Evolutionary conservation across 2,797 vertebrate species (phyloP), one percentile per base, ranked within the genome.

Genomic region (Loriculus beryllinus): DNA sequence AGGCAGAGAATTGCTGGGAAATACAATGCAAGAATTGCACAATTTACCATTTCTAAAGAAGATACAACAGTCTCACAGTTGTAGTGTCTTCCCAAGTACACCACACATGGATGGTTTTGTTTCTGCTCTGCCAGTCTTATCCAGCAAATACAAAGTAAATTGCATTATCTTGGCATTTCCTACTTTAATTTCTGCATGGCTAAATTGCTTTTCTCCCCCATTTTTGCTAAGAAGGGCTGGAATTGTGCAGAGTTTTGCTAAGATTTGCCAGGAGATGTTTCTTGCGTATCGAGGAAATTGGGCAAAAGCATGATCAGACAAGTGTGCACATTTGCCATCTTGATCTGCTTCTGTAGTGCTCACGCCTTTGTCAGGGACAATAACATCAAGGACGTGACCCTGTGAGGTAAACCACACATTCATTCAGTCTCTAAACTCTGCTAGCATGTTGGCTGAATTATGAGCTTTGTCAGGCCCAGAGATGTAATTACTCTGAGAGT

Each of bases 101-200:
- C 33, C 71, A 94, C 1, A 47, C 90, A 56, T 70, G 96, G 82
- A 79, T 93, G 35, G 63, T 82, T 82, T 79, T 81, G 31, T 92
- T 96, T 96, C 94, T 91, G 88, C 92, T 96, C 86, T 86, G 43
- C 51, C 94, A 91, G 93, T 35, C 63, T 90, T 97, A 20, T 71
- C 72, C 57, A 72, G 77, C 52, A 49, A 18, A 88, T 51, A 92
- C 56, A 43, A 71, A 94, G 82, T 77, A 95, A 93, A 81, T 1
- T 89, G 60, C 86, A 93, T 95, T 94, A 78, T 82, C 91, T 87
- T 97, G 90, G 76, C 93, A 92, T 74, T 92, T 89, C 42, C 31
- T 71, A 42, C 47, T 92, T 92, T 91, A 93, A 92, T 92, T 95
- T 93, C 97, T 95, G 75, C 93, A 94, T 43, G 79, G 78, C 63